Conservation (phyloP, 37 sponge, comb jelly and placozoan species). For the Ianthella basta region DNA sequence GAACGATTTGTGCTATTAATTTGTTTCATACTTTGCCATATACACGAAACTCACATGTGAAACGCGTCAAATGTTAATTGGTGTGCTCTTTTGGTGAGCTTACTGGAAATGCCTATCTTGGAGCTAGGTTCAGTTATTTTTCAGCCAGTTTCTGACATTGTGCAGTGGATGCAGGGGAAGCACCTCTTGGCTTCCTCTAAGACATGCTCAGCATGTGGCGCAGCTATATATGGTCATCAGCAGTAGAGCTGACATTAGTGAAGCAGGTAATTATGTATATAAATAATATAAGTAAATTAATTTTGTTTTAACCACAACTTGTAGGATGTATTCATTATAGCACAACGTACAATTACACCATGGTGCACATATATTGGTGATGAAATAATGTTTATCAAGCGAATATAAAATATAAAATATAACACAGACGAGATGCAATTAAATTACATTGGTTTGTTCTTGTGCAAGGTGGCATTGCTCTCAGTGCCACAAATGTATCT, state of each 20-base stretch:
- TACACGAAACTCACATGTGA: no score
- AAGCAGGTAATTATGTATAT: background rate
- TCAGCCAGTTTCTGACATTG: background rate
- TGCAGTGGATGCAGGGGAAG: slow-evolving; percentile 16
- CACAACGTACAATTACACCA: no score
- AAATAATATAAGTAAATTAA: no score
- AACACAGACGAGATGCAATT: background rate
- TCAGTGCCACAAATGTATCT: slow-evolving; percentile 37
- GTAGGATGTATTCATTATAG: no score
- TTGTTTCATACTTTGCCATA: no score
- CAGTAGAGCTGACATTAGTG: background rate
- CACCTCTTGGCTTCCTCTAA: background rate
- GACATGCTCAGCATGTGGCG: background rate
- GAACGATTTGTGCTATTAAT: no score
- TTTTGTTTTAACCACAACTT: no score
- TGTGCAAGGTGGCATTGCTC: slow-evolving; percentile 41
- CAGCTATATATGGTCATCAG: background rate
- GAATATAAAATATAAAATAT: background rate
- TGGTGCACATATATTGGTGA: no score
- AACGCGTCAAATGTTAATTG: no score
- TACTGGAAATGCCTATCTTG: slow-evolving; percentile 12
- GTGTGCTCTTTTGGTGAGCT: no score
- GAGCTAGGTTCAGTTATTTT: background rate
- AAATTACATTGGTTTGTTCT: background rate
- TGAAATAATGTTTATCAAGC: no score